Percentiles rank a stretch among this genome's conserved stretches.
Evolutionary conservation across 1,140 invertebrate genomes (phyloP).

Genomic region (Drosophila punjabiensis): DNA sequence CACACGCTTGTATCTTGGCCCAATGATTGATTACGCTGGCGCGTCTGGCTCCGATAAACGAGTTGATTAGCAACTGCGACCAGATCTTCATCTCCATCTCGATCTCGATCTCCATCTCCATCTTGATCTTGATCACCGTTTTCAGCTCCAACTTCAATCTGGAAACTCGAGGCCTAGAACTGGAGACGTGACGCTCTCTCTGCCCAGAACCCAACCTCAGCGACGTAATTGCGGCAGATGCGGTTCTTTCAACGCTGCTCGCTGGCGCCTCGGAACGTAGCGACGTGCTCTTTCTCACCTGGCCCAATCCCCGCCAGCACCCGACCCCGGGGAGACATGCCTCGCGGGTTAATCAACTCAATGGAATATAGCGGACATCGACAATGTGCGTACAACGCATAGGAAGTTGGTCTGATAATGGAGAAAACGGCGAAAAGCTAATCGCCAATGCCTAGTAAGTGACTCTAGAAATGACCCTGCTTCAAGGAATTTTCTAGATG

Average conservation of each 20-base stretch:
- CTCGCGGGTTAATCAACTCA: conserved; percentile 40
- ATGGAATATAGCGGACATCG: conserved; percentile 31
- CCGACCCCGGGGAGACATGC: conserved; percentile 14
- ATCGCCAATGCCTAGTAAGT: conserved; percentile 1
- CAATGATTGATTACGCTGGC: conserved; percentile 69
- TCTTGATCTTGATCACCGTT: conserved; percentile 15
- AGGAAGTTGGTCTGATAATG: conserved; percentile 32
- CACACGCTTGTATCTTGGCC: conserved; percentile 32
- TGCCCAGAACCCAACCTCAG: conserved; percentile 2
- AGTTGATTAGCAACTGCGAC: conserved; percentile 58
- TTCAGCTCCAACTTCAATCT: conserved; percentile 18
- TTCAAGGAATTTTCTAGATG: background rate
- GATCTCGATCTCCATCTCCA: conserved; percentile 1
- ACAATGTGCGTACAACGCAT: conserved; percentile 43
- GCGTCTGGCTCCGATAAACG: conserved; percentile 46
- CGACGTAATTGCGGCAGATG: conserved; percentile 40
- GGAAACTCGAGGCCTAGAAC: conserved; percentile 24
- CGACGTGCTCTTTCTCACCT: conserved; percentile 39
- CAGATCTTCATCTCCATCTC: conserved; percentile 23
- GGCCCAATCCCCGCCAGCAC: conserved; percentile 9
- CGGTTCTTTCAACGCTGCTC: conserved; percentile 27
- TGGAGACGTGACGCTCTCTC: conserved; percentile 26
- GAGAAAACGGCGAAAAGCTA: conserved; percentile 1
- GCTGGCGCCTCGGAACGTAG: conserved; percentile 31
- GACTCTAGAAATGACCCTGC: background rate